Percentiles rank a stretch among this genome's conserved stretches.
phyloP scores from a whole-genome alignment of 2,113 vertebrate species.

The Ochotona princeps region DNA sequence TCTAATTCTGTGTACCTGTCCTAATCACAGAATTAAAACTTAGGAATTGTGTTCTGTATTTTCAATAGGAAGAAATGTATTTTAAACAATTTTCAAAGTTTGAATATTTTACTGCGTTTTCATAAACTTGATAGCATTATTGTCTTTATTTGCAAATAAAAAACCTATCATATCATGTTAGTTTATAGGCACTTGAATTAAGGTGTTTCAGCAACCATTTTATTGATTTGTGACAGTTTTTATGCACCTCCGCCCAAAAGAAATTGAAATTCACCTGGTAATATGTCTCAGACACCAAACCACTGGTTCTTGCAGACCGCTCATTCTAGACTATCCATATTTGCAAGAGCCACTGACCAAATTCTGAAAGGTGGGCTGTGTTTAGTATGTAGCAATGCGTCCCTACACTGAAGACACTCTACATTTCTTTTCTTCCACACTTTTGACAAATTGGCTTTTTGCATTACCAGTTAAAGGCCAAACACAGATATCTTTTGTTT shows the following conservation, averaged over 20 bases:
- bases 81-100: neutral
- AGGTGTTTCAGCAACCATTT: neutral
- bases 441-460: conserved; percentile 77
- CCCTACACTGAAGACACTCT: neutral
- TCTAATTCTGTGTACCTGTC: conserved; percentile 62
- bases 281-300: conserved; percentile 65
- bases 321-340: conserved; percentile 62
- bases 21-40: conserved; percentile 55
- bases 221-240: neutral
- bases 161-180: neutral
- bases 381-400: neutral
- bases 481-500: conserved; percentile 84
- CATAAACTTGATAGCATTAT: neutral
- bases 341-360: conserved; percentile 35
- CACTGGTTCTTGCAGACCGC: conserved; percentile 69
- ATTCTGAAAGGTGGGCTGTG: neutral
- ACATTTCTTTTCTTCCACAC: conserved; percentile 50
- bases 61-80: neutral
- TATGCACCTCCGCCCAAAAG: neutral
- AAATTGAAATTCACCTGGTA: neutral
- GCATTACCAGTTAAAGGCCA: conserved; percentile 84
- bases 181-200: neutral
- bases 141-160: neutral
- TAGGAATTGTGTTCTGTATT: conserved; percentile 49
- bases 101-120: conserved; percentile 12